Base-by-base conservation (phyloP, 2,113 vertebrate genomes). In the Saiga tatarica region DNA sequence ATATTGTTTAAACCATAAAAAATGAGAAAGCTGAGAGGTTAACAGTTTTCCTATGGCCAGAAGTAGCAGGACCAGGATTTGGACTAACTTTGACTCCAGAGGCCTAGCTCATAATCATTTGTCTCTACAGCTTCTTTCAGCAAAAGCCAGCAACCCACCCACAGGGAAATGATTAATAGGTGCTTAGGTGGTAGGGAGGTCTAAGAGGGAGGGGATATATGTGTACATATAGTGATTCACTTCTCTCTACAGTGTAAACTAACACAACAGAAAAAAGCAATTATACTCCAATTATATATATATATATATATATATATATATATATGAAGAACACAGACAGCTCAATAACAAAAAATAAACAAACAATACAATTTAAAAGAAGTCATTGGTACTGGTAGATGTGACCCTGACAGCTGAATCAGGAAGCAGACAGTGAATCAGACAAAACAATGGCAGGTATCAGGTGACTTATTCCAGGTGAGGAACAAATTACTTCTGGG, bases 381-480 rank as follows among this genome's bases (percentile, higher is more conserved):
- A 74, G 26, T 71, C 15, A 1, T 39, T 55, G 45, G 55, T 83
- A 50, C 39, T 90, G 42, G 16, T 90, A 87, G 67, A 52, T 3
- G 84, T 78, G 39, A 94, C 64, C 83, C 59, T 91, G 95, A n/a
- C 50, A 88, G 87, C 87, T 95, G 93, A 96, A 97, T 98, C 91
- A 95, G 86, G 95, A 98, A 98, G 90, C 76, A 95, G 52, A 84
- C 92, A 84, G 74, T 92, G 60, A 96, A 97, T 47, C 92, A 93
- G 91, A 88, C 53, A 97, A 98, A 98, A 98, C 95, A 98, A 91
- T 67, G 83, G 98, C 78, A 55, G 87, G 0, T 11, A 85, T 91
- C 60, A 93, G 91, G 98, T 87, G 85, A n/a, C 30, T 97, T 86
- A 94, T 42, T 92, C 87, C 91, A 85, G 74, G 67, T 47, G 71